Evolutionary conservation across 2,888 invertebrate species (phyloP).

Genomic region (Calliphora vomitoria): DNA sequence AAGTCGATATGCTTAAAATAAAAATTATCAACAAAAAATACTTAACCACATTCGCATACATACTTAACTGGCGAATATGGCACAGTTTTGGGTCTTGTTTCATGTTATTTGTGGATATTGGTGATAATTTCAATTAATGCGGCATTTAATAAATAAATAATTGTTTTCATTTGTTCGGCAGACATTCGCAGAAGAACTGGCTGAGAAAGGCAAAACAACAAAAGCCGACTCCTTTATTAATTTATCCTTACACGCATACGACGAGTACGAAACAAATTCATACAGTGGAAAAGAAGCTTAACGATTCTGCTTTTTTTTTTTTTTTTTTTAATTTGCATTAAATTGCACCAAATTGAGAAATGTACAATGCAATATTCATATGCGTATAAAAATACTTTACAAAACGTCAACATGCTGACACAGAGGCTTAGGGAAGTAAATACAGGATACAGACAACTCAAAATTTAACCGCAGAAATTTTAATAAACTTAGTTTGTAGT

Average conservation of each 20-base stretch:
- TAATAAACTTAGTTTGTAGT: neutral
- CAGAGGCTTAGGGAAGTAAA: neutral
- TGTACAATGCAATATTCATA: conserved; percentile 54
- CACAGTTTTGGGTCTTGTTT: conserved; percentile 27
- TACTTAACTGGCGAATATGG: conserved; percentile 26
- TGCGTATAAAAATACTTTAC: conserved; percentile 27
- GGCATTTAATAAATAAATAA: conserved; percentile 76
- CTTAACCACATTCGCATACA: neutral
- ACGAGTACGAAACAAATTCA: conserved; percentile 43
- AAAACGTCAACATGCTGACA: conserved; percentile 5
- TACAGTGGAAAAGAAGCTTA: conserved; percentile 71
- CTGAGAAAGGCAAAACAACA: neutral
- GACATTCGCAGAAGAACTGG: neutral
- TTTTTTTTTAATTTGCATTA: neutral
- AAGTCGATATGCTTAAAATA: neutral
- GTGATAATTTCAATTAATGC: conserved; percentile 76
- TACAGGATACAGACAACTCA: neutral
- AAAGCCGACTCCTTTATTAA: conserved; percentile 41
- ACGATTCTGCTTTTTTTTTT: conserved; percentile 22
- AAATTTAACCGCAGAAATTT: neutral
- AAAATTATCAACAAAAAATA: neutral
- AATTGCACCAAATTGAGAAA: conserved; percentile 42
- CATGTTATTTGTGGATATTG: conserved; percentile 52
- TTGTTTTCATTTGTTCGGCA: conserved; percentile 64
- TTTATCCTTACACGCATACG: conserved; percentile 50